phyloP scores from a whole-genome alignment of 2,888 invertebrate genomes.

The Drosophila affinis region DNA sequence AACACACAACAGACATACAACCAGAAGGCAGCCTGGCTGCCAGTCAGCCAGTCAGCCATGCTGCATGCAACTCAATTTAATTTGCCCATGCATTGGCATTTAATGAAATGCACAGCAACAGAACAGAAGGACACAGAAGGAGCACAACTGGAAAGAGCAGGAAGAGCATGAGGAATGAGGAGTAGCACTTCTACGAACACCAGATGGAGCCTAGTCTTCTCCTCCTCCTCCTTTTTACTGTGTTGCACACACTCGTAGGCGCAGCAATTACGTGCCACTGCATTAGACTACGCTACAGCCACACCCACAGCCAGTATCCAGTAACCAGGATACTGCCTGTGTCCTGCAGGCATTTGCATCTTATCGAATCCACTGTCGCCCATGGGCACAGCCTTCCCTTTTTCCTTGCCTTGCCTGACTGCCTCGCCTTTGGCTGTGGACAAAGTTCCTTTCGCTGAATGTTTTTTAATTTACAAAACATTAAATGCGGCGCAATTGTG shows the following conservation, averaged over 20 bases:
- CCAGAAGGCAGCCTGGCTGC: background rate
- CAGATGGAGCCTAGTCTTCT: constrained; percentile 43
- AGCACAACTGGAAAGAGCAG: constrained; percentile 4
- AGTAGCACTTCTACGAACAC: constrained; percentile 5
- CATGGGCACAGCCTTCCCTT: constrained; percentile 1
- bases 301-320: constrained; percentile 2
- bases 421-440: constrained; percentile 3
- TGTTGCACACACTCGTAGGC: constrained; percentile 55
- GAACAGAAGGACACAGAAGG: constrained; percentile 10
- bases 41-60: background rate
- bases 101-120: constrained; percentile 44
- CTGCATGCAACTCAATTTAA: constrained; percentile 73
- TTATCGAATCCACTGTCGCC: constrained; percentile 33
- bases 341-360: constrained; percentile 68
- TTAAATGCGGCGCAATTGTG: constrained; percentile 15
- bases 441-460: constrained; percentile 34
- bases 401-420: background rate
- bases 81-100: constrained; percentile 61
- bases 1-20: background rate
- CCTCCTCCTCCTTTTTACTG: background rate
- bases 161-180: background rate
- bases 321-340: constrained; percentile 33
- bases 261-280: constrained; percentile 68
- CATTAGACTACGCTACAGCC: constrained; percentile 22
- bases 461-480: constrained; percentile 39